A percentile compares a stretch with the other conserved stretches of the same genome.
Conservation (phyloP, 2,797 vertebrate genomes). For the Artibeus lituratus region DNA sequence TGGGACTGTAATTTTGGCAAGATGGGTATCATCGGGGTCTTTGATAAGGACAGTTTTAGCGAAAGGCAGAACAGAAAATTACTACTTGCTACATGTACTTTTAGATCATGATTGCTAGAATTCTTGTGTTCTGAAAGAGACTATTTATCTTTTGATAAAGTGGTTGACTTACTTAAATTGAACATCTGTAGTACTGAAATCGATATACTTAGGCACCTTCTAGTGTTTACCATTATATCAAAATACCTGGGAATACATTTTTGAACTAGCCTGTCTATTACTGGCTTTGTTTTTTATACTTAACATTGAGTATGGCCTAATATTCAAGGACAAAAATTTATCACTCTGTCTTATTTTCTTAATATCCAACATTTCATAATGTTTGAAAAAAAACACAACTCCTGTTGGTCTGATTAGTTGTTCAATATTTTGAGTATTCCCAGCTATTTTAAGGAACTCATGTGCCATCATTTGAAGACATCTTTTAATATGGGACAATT, state of each 20-base stretch:
- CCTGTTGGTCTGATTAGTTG: background rate
- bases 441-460: background rate
- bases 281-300: background rate
- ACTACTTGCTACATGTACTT: background rate
- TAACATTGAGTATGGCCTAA: background rate
- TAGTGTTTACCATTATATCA: background rate
- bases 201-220: background rate
- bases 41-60: background rate
- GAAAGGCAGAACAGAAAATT: background rate
- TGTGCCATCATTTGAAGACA: background rate
- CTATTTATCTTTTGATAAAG: background rate
- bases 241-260: background rate
- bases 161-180: background rate
- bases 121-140: slow-evolving; percentile 12
- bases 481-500: background rate
- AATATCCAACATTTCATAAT: background rate
- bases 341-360: background rate
- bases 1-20: background rate
- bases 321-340: background rate
- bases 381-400: background rate
- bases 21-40: background rate
- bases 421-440: background rate
- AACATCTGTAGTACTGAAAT: background rate
- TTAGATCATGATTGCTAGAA: background rate
- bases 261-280: background rate